These are phyloP conservation scores for Drosophila phalerata DNA, from an alignment of 2,888 invertebrate species.

Conservation along the genomic window DNA sequence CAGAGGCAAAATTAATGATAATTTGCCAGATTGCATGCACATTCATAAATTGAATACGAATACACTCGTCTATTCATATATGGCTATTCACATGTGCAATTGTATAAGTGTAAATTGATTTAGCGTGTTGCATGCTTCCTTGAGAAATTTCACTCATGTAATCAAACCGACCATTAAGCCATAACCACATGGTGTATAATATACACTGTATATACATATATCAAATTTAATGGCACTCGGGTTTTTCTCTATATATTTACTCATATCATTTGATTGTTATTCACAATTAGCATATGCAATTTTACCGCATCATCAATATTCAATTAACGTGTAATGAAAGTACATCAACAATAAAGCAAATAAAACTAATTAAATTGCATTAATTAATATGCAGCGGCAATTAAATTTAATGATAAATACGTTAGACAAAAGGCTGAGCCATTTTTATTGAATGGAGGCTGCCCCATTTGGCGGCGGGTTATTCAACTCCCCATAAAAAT, in stretches of 20 bases:
- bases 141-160: slow-evolving; percentile 74
- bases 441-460: slow-evolving; percentile 23
- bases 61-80: slow-evolving; percentile 15
- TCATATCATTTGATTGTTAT: slow-evolving; percentile 3
- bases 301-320: slow-evolving; percentile 70
- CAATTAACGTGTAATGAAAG: slow-evolving; percentile 70
- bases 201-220: slow-evolving; percentile 44
- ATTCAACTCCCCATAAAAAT: slow-evolving; percentile 56
- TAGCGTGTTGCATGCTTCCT: slow-evolving; percentile 69
- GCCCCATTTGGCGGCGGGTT: slow-evolving; percentile 61
- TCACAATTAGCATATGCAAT: slow-evolving; percentile 46
- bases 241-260: neutral
- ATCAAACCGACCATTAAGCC: slow-evolving; percentile 55
- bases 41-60: slow-evolving; percentile 26
- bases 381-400: slow-evolving; percentile 46
- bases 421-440: neutral
- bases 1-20: slow-evolving; percentile 22
- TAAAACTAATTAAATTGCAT: slow-evolving; percentile 63
- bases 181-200: slow-evolving; percentile 31
- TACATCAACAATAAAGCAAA: slow-evolving; percentile 39
- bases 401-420: slow-evolving; percentile 54
- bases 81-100: slow-evolving; percentile 25
- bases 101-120: slow-evolving; percentile 39
- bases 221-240: slow-evolving; percentile 61
- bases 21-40: slow-evolving; percentile 38